phyloP scores from a whole-genome alignment of 2,797 vertebrate species.

The Chlorospingus flavigularis region DNA sequence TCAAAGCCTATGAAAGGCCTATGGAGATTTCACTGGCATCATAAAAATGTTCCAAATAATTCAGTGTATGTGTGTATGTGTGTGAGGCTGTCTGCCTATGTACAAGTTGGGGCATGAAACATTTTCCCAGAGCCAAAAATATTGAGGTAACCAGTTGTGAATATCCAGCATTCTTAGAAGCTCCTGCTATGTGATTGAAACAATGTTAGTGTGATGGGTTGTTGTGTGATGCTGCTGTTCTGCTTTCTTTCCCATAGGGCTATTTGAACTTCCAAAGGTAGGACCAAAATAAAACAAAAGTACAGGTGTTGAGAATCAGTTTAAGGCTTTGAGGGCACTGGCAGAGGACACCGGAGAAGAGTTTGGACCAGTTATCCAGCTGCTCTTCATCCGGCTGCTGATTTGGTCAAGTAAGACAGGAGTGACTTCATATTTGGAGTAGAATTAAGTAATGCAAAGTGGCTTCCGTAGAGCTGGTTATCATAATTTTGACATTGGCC shows the following conservation, averaged over 20 bases:
- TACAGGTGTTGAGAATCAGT: background rate
- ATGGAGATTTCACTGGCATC: background rate
- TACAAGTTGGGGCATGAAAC: background rate
- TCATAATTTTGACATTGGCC: background rate
- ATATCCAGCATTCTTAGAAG: background rate
- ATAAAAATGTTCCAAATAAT: background rate
- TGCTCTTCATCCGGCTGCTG: background rate
- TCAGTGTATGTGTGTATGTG: background rate
- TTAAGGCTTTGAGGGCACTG: background rate
- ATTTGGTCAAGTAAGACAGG: background rate
- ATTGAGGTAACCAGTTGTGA: background rate
- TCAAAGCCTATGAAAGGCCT: background rate
- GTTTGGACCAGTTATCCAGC: background rate
- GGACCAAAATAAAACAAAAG: background rate
- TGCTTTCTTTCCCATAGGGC: background rate
- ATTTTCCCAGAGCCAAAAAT: background rate
- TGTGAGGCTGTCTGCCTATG: background rate
- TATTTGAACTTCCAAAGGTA: background rate
- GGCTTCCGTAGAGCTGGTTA: background rate
- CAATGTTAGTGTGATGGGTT: rapidly evolving
- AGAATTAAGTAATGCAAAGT: background rate
- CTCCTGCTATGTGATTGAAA: background rate
- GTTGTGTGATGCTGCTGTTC: background rate
- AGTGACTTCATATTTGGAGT: background rate
- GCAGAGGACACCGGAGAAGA: background rate